A percentile compares a stretch with the other conserved stretches of the same genome.
These are phyloP conservation scores for Scartelaos histophorus DNA, from an alignment of 2,113 vertebrate species.

Conservation along the genomic window DNA sequence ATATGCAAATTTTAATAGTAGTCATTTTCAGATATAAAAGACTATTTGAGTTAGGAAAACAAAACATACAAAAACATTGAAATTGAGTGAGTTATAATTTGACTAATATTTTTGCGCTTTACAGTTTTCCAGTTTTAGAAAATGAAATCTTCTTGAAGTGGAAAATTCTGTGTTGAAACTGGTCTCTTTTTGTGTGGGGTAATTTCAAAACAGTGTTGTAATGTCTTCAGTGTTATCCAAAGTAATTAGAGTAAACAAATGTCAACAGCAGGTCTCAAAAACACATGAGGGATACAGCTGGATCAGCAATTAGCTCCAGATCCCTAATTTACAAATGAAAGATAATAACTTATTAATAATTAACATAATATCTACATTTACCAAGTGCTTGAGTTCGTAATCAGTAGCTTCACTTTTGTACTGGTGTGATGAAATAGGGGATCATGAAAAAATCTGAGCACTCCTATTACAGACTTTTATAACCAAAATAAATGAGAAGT, in stretches of 20 bases:
- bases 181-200: too few species aligned
- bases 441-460: too few species aligned
- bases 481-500: background rate
- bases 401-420: background rate
- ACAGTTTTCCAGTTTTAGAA: background rate
- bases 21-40: slow-evolving; percentile 1
- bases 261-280: background rate
- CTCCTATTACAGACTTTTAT: background rate
- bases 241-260: too few species aligned
- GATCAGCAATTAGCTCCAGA: background rate
- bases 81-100: background rate
- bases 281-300: background rate
- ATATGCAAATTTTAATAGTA: slow-evolving; percentile 12
- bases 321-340: background rate
- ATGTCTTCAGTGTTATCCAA: too few species aligned
- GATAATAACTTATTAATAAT: background rate
- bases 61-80: background rate
- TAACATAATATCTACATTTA: background rate
- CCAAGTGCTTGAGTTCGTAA: background rate
- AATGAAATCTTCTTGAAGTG: background rate
- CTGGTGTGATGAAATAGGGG: too few species aligned
- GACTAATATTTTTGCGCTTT: background rate
- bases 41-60: background rate
- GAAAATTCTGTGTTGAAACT: background rate
- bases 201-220: too few species aligned